Evolutionary conservation across 1,140 invertebrate species (phyloP), one percentile per base, ranked within the genome.

Genomic region (Chelonus insularis): DNA sequence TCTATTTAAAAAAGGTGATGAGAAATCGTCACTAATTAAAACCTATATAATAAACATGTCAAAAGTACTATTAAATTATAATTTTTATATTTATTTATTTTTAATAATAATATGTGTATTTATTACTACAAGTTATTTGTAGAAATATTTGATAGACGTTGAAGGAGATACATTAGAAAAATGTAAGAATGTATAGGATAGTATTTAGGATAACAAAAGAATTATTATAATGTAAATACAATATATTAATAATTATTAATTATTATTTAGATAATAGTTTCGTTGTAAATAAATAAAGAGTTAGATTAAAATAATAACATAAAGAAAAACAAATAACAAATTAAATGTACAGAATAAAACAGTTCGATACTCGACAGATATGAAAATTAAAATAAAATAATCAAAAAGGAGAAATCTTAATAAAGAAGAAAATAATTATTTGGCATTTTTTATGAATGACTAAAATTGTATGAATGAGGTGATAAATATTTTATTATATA

Each of bases 211-310:
- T 29, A n/a, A 23, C 9, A 20, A 18, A 43, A 9, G 1, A 37
- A 51, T 29, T 51, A 51, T 29, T 29, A 51, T 14, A 25, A 29
- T 29, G 48, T 51, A 51, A 25, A 29, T 25, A 32, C 29, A 12
- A 47, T 20, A n/a, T 41, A 41, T 41, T 9, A 11, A 43, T 34
- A 34, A 34, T 7, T 34, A 34, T 39, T 12, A 39, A 39, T 39
- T 12, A 12, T 12, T 45, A 20, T 12, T 51, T 51, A 51, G 48
- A 25, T 12, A 9, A 51, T 51, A 51, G 48, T 25, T 11, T 23
- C 14, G 29, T 25, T 51, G 48, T 51, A 51, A 51, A 51, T 51
- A 47, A 47, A 47, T 47, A 12, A 47, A 21, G 4, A 23, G 9
- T 1, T 12, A 25, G 16, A 23, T 14, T 12, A 51, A 12, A 51